phyloP scores from a whole-genome alignment of 2,888 invertebrate genomes.

The Ceriagrion tenellum region DNA sequence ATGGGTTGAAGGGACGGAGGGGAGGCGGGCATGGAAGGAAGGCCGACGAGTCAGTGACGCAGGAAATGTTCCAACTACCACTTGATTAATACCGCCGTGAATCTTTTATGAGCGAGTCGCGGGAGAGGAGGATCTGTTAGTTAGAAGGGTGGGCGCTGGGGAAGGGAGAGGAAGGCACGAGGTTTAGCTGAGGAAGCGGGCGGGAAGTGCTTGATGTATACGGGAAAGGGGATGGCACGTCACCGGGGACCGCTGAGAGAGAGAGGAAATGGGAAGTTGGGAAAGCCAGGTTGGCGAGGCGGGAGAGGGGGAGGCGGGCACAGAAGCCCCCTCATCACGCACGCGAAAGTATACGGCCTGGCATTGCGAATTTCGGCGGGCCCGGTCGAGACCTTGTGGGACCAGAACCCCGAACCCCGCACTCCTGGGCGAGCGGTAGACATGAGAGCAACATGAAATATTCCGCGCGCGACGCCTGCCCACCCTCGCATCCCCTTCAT shows the following conservation, averaged over 20 bases:
- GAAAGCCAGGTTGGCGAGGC: not conserved
- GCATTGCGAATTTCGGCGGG: not conserved
- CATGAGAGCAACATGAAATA: not conserved
- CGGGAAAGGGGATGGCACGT: not conserved
- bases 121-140: not conserved
- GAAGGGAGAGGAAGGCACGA: not conserved
- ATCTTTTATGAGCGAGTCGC: constrained; percentile 54
- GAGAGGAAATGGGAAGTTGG: constrained; percentile 13
- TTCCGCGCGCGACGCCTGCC: not conserved
- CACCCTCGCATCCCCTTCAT: not conserved
- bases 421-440: no score
- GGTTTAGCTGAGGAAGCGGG: not conserved
- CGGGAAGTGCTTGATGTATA: not conserved
- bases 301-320: not conserved
- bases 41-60: constrained; percentile 43
- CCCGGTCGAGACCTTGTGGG: not conserved
- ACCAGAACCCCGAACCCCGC: not conserved
- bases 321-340: not conserved
- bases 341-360: not conserved
- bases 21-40: not conserved
- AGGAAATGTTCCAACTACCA: constrained; percentile 60
- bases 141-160: not conserved
- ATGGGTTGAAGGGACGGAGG: no score
- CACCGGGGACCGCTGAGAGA: not conserved
- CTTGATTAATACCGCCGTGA: constrained; percentile 65